Conservation (phyloP, 2,797 vertebrate genomes). For the Clarias fuscus region DNA sequence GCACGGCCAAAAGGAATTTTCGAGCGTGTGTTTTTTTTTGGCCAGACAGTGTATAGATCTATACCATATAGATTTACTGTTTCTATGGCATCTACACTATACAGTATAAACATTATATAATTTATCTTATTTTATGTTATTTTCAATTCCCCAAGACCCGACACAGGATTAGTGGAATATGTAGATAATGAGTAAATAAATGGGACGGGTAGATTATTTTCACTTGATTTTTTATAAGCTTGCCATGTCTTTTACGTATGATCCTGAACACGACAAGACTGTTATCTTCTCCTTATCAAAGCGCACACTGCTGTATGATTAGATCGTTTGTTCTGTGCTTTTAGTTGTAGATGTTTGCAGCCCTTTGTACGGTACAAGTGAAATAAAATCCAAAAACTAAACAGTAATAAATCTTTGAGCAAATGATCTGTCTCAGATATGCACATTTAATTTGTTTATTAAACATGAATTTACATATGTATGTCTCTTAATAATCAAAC, state of each 20-base stretch:
- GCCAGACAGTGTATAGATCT: background rate
- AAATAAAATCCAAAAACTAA: background rate
- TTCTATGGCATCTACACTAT: background rate
- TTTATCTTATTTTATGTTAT: no score
- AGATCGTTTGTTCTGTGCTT: background rate
- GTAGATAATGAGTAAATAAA: no score
- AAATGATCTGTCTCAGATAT: background rate
- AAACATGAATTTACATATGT: conserved; percentile 10
- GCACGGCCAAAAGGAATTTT: no score
- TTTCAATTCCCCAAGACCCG: no score
- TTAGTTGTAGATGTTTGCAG: background rate
- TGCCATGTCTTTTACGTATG: background rate
- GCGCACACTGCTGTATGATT: background rate
- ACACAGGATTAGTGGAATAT: no score
- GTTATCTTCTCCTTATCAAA: background rate
- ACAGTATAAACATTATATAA: background rate
- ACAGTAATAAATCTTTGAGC: background rate
- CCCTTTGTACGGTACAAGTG: background rate
- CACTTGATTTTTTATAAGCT: no score
- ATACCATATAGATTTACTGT: background rate
- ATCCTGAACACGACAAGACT: background rate
- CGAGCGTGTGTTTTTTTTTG: no score
- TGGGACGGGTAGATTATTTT: background rate
- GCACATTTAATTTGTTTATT: background rate
- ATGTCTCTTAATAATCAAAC: conserved; percentile 3